Conservation (phyloP, 2,797 vertebrate genomes). For the Heterohyrax brucei region DNA sequence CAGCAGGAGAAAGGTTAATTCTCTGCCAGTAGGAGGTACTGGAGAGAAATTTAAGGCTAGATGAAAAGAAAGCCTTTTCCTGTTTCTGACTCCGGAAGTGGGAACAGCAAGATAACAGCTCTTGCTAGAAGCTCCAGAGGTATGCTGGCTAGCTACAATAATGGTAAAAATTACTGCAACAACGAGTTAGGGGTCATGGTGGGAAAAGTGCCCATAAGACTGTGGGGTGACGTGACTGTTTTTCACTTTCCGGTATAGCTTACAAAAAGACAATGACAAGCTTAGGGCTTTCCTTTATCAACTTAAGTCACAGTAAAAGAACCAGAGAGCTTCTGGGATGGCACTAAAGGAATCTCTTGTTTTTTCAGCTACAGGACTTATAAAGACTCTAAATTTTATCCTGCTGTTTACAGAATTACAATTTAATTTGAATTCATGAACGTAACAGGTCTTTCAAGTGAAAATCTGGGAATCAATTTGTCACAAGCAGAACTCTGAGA, state of each 20-base stretch:
- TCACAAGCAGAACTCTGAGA: not conserved
- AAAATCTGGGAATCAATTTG: not conserved
- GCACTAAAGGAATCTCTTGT: not conserved
- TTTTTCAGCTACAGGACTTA: not conserved
- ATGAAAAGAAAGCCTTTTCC: not conserved
- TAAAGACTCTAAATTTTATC: not conserved
- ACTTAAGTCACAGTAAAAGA: not conserved
- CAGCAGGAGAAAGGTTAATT: not conserved
- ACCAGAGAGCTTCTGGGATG: not conserved
- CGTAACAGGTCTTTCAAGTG: not conserved
- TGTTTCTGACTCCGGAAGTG: not conserved
- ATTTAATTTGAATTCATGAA: constrained; percentile 37
- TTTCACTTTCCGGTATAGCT: constrained; percentile 18
- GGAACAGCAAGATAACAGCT: not conserved
- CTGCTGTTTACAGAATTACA: not conserved
- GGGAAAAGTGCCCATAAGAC: not conserved
- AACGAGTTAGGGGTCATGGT: too few relatives aligned
- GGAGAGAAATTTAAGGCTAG: not conserved
- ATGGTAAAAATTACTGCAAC: not conserved
- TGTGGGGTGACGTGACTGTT: not conserved
- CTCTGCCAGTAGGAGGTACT: not conserved
- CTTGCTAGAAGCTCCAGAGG: not conserved
- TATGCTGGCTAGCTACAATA: not conserved
- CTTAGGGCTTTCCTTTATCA: not conserved
- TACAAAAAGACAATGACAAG: constrained; percentile 3